phyloP scores from a whole-genome alignment of 2,888 invertebrate species.

The Theristus sp. region DNA sequence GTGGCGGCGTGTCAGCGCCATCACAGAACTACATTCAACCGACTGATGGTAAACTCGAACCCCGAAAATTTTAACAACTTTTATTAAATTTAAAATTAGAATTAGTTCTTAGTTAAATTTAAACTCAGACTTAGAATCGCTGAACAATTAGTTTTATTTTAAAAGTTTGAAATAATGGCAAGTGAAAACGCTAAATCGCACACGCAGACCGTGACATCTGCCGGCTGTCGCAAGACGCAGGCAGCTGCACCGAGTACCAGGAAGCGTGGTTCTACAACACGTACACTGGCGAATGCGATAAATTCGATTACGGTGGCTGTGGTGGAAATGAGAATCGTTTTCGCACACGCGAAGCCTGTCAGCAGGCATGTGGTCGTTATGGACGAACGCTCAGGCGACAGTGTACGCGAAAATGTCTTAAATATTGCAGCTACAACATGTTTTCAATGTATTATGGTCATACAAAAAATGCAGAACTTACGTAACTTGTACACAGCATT shows the following conservation, averaged over 20 bases:
- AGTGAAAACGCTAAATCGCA: too few species aligned
- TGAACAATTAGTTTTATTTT: too few species aligned
- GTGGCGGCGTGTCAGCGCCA: neutral
- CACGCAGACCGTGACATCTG: neutral
- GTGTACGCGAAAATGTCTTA: too few species aligned
- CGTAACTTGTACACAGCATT: too few species aligned
- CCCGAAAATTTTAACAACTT: neutral
- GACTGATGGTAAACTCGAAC: neutral
- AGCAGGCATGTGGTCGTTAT: slow-evolving; percentile 13
- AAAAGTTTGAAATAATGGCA: too few species aligned
- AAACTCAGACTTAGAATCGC: too few species aligned
- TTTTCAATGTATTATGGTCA: too few species aligned
- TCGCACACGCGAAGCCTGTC: slow-evolving; percentile 15
- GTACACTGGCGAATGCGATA: slow-evolving; percentile 12
- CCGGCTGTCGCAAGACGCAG: neutral
- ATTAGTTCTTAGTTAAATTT: too few species aligned
- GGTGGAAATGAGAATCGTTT: slow-evolving; percentile 23
- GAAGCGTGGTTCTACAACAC: slow-evolving; percentile 18
- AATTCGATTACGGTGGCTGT: slow-evolving; percentile 24
- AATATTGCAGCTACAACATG: too few species aligned
- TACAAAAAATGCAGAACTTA: too few species aligned
- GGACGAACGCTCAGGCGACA: neutral
- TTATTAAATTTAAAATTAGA: neutral
- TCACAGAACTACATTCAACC: neutral
- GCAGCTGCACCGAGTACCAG: neutral